Conservation (phyloP, 2,888 invertebrate species). For the Melinopterus prodromus region DNA sequence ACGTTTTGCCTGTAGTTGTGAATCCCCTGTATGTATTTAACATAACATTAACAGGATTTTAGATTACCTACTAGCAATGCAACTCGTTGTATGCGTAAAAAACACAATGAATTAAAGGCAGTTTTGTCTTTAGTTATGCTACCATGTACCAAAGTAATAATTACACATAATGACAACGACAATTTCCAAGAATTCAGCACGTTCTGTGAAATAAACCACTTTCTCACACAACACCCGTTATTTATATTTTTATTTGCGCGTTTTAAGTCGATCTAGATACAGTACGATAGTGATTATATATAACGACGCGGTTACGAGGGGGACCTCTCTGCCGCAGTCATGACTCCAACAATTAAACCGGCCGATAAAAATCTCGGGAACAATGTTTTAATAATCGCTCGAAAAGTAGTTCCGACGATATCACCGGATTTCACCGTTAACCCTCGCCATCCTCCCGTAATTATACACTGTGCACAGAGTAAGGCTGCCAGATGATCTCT, state of each 20-base stretch:
- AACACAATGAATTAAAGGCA: no score
- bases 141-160: no score
- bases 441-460: not conserved
- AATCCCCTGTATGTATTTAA: no score
- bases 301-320: not conserved
- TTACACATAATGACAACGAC: no score
- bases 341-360: not conserved
- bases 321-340: not conserved
- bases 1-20: no score
- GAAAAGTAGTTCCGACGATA: not conserved
- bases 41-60: no score
- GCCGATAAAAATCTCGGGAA: not conserved
- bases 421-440: not conserved
- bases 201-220: not conserved
- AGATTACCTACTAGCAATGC: no score
- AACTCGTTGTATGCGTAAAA: no score
- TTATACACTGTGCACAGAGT: not conserved
- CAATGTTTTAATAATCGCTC: conserved; percentile 4
- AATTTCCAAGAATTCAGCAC: not conserved
- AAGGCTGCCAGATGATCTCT: not conserved
- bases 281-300: conserved; percentile 4
- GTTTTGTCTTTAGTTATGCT: no score
- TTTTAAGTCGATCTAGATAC: not conserved
- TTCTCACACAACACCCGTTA: not conserved
- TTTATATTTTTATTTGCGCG: not conserved